These are phyloP conservation scores for Chydorus sphaericus DNA, from an alignment of 2,888 invertebrate genomes.

Conservation along the genomic window DNA sequence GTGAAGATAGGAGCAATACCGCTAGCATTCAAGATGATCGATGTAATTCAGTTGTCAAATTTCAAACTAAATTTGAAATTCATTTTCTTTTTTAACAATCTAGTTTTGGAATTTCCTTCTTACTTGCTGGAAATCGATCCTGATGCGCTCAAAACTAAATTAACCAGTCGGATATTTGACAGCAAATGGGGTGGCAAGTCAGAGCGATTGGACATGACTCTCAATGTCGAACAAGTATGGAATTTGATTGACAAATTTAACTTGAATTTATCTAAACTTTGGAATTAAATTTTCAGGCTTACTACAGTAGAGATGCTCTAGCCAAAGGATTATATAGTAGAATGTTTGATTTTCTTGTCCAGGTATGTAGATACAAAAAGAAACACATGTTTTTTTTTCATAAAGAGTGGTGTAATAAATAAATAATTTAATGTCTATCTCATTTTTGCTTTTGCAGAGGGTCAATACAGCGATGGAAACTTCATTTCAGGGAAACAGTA, in stretches of 20 bases:
- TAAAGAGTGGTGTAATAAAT: neutral
- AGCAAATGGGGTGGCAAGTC: slow-evolving; percentile 49
- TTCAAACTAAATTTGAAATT: slow-evolving; percentile 5
- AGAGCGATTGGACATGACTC: slow-evolving; percentile 45
- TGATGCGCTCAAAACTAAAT: slow-evolving; percentile 38
- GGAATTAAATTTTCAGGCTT: slow-evolving; percentile 26
- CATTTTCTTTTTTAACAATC: neutral
- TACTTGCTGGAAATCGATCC: slow-evolving; percentile 41
- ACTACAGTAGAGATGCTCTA: slow-evolving; percentile 45
- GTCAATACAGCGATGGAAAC: slow-evolving; percentile 47
- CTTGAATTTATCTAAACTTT: neutral
- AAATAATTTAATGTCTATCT: slow-evolving; percentile 5
- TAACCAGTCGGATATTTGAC: slow-evolving; percentile 46
- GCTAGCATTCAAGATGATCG: slow-evolving; percentile 40
- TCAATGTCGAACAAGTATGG: slow-evolving; percentile 41
- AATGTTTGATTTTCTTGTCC: slow-evolving; percentile 46
- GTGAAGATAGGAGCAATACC: slow-evolving; percentile 38
- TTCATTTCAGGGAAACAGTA: slow-evolving; percentile 31
- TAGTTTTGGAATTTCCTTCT: slow-evolving; percentile 46
- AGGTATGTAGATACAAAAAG: slow-evolving; percentile 24
- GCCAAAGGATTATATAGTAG: slow-evolving; percentile 47
- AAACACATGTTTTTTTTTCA: neutral
- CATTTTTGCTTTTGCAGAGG: slow-evolving; percentile 31
- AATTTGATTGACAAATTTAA: too few relatives aligned
- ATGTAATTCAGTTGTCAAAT: slow-evolving; percentile 32